These are phyloP conservation scores for Gambusia yucatana DNA, from an alignment of 2,797 vertebrate genomes.

Conservation along the genomic window DNA sequence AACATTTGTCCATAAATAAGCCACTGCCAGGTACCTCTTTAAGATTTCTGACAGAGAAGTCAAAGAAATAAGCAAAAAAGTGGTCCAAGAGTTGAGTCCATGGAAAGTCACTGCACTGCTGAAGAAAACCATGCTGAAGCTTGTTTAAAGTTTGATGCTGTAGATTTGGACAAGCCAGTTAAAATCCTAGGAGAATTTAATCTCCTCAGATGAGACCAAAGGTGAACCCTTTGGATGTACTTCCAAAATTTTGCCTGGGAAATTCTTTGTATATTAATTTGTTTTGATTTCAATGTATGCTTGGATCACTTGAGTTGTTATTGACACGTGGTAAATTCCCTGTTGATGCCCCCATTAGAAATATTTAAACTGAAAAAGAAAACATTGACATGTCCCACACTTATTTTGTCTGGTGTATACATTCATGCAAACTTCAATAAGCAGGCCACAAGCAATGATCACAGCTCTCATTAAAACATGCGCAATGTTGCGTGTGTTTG, in stretches of 20 bases:
- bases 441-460: slow-evolving; percentile 52
- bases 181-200: background rate
- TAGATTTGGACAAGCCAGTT: background rate
- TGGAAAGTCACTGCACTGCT: background rate
- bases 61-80: background rate
- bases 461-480: slow-evolving; percentile 37
- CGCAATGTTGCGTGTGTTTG: background rate
- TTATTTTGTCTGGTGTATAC: background rate
- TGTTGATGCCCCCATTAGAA: background rate
- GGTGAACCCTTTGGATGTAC: background rate
- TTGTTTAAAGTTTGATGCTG: background rate
- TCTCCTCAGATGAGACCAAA: background rate
- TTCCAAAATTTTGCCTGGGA: background rate
- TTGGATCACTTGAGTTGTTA: background rate
- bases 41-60: background rate
- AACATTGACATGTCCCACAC: background rate
- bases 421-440: slow-evolving; percentile 62
- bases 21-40: background rate
- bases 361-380: background rate
- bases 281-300: background rate
- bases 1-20: background rate
- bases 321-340: background rate
- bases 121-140: background rate
- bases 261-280: background rate
- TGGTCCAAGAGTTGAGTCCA: background rate